Base-by-base conservation (phyloP, 2,888 invertebrate genomes). In the Notocelia uddmanniana region DNA sequence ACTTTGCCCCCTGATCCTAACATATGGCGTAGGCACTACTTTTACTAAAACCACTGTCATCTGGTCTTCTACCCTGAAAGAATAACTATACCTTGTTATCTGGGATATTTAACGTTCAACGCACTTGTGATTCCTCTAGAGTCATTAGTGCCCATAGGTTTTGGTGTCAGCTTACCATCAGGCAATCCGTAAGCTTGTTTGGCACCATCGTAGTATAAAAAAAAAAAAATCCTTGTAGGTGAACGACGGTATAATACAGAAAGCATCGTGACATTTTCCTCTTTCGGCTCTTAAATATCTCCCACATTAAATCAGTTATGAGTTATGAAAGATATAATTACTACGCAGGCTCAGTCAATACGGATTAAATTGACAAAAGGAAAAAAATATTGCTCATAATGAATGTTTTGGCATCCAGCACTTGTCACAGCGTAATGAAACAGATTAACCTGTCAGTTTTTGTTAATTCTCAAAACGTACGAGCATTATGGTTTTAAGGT, bases 361-460 rank as follows among this genome's bases (percentile, higher is more conserved):
- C 52, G 34, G 37, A 64, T 64, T 52, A 52, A 19, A n/a, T 10
- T 19, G 9, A 21, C 13, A 19, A 63, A 54, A 64, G 54, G 21
- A 37, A 21, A 15, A 62, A 62, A 34, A 54, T 54, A 64, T 54
- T 2, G 37, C 54, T n/a, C 52, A 11, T 64, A 64, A 64, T 64
- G 52, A 64, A 37, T 64, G 52, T 64, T 64, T 52, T 64, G 64
- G 52, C 64, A 64, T 64, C 64, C 64, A 64, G 64, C 37, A 15
- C 37, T 23, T 64, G 64, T 64, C 64, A 64, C 64, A 37, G 64
- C 31, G 19, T 37, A 64, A 23, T 54, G 64, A 37, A 37, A 23
- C 21, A 54, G 64, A 64, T 64, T 64, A 64, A 64, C 6, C 64
- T 64, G 64, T 64, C 64, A 64, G 52, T 64, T 64, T 64, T 64